phyloP scores from a whole-genome alignment of 2,113 vertebrate genomes.

The Aegotheles bennettii region DNA sequence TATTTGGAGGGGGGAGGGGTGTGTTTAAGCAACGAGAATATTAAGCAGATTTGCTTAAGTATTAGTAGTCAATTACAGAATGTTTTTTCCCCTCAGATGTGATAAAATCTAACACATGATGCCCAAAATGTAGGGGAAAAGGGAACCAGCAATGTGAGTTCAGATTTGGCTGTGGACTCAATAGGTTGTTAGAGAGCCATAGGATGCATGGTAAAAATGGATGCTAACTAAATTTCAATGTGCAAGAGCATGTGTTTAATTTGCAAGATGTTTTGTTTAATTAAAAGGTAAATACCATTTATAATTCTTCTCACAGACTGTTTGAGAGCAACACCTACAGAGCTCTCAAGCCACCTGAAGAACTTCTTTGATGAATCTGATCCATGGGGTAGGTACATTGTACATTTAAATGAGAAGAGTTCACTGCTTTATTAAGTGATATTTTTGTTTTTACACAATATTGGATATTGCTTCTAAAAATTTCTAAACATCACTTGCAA shows the following conservation, averaged over 20 bases:
- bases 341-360: slow-evolving; percentile 46
- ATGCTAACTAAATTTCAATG: slow-evolving; percentile 70
- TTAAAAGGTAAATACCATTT: slow-evolving; percentile 79
- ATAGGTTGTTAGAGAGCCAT: slow-evolving; percentile 23
- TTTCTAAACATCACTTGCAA: neutral
- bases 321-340: slow-evolving; percentile 65
- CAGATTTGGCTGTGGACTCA: slow-evolving; percentile 37
- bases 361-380: slow-evolving; percentile 59
- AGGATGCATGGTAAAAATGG: slow-evolving; percentile 55
- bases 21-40: slow-evolving; percentile 45
- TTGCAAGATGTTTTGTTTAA: slow-evolving; percentile 74
- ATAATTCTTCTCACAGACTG: slow-evolving; percentile 72
- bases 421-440: neutral
- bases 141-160: neutral
- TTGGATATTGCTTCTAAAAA: slow-evolving; percentile 43
- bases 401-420: slow-evolving; percentile 37
- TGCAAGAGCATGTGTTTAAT: slow-evolving; percentile 75
- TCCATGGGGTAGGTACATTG: slow-evolving; percentile 50
- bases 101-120: slow-evolving; percentile 20
- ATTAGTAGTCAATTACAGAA: slow-evolving; percentile 36
- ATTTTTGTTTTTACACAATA: slow-evolving; percentile 46
- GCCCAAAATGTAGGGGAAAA: neutral
- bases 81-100: neutral
- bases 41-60: slow-evolving; percentile 20
- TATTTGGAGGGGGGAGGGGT: too few relatives aligned